These are phyloP conservation scores for Holacanthella duospinosa DNA, from an alignment of 2,888 invertebrate species.

Conservation along the genomic window DNA sequence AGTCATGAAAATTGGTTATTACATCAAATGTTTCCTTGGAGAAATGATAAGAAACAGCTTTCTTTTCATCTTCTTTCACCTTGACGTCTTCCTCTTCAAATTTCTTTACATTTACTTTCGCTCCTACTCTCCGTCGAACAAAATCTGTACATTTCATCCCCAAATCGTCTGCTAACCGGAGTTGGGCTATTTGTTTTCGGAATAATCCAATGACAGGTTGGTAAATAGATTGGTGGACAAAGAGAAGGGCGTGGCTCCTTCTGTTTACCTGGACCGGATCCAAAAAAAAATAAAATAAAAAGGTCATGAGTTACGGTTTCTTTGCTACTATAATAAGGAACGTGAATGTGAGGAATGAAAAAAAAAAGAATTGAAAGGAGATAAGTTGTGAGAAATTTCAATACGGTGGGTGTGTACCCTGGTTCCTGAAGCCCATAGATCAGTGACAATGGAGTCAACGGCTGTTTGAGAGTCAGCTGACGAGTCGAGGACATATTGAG, in stretches of 20 bases:
- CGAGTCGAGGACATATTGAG: slow-evolving; percentile 24
- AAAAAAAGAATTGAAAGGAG: not conserved
- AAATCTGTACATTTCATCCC: slow-evolving; percentile 13
- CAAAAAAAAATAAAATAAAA: slow-evolving; percentile 8
- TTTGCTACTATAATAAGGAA: not conserved
- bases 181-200: slow-evolving; percentile 9
- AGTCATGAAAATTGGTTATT: too few species aligned
- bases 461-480: slow-evolving; percentile 21
- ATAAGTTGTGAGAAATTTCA: not conserved
- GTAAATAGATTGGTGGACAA: slow-evolving; percentile 30
- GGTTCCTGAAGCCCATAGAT: slow-evolving; percentile 16
- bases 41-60: too few species aligned
- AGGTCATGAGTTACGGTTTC: not conserved
- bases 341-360: slow-evolving; percentile 9
- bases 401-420: slow-evolving; percentile 15
- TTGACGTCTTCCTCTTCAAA: too few species aligned
- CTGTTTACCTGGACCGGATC: slow-evolving; percentile 19
- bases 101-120: too few species aligned
- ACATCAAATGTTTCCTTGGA: too few species aligned
- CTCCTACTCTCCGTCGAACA: too few species aligned
- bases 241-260: slow-evolving; percentile 21
- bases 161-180: slow-evolving; percentile 7
- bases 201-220: slow-evolving; percentile 12
- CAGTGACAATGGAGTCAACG: slow-evolving; percentile 17
- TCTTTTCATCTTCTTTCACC: too few species aligned